These are phyloP conservation scores for Bostrychus sinensis DNA, from an alignment of 2,113 vertebrate genomes.

Conservation along the genomic window DNA sequence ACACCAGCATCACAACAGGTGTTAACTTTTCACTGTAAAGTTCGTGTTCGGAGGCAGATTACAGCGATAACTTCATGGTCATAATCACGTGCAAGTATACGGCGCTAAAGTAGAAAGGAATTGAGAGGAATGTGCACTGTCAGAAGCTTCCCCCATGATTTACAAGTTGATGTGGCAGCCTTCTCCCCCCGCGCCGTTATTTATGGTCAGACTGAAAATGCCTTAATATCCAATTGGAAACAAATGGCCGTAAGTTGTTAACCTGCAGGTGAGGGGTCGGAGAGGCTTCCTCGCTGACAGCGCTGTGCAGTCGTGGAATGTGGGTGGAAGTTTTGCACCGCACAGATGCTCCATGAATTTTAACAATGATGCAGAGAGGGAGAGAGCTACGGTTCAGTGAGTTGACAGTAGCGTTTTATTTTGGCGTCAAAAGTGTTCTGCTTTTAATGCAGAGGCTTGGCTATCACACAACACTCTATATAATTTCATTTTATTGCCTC, in stretches of 20 bases:
- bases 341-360: conserved; percentile 55
- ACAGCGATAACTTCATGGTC: conserved; percentile 13
- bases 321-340: conserved; percentile 70
- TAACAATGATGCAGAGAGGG: conserved; percentile 27
- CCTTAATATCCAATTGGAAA: conserved; percentile 74
- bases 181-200: conserved; percentile 63
- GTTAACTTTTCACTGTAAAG: conserved; percentile 14
- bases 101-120: conserved; percentile 28
- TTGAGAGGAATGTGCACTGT: conserved; percentile 72
- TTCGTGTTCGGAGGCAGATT: conserved; percentile 1
- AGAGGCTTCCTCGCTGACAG: conserved; percentile 55
- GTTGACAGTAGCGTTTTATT: conserved; percentile 3
- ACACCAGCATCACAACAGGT: conserved; percentile 4
- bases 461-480: conserved; percentile 5
- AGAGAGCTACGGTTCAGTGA: conserved; percentile 13
- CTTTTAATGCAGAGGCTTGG: conserved; percentile 1
- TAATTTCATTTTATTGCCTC: conserved; percentile 3
- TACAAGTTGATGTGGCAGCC: conserved; percentile 56
- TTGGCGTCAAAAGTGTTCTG: not conserved
- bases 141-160: conserved; percentile 68
- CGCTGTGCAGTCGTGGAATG: conserved; percentile 70
- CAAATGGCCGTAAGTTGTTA: conserved; percentile 78
- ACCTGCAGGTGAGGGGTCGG: conserved; percentile 73
- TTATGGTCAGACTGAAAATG: conserved; percentile 71
- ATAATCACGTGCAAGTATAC: conserved; percentile 56